Conservation (phyloP, 2,888 invertebrate species). For the Sarcophaga variegata region DNA sequence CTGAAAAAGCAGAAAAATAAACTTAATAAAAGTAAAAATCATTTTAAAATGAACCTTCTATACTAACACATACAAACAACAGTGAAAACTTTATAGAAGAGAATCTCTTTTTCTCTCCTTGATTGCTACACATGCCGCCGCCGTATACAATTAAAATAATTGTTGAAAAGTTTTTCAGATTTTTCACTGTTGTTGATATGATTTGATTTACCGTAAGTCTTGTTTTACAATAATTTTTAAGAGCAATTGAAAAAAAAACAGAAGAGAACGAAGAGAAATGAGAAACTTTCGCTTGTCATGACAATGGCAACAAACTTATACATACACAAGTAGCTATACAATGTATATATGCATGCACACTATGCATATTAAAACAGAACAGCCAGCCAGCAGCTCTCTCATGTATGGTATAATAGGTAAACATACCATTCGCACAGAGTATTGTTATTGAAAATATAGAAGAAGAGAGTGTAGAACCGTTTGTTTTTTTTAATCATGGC, state of each 20-base stretch:
- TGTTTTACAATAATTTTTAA: constrained; percentile 4
- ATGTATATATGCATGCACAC: constrained; percentile 32
- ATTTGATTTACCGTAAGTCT: constrained; percentile 64
- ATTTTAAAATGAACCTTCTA: constrained; percentile 67
- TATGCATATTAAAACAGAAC: constrained; percentile 17
- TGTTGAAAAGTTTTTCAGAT: background rate
- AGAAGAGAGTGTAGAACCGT: background rate
- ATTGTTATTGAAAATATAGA: constrained; percentile 7
- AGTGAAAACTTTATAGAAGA: background rate
- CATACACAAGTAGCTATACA: constrained; percentile 28
- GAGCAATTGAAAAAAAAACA: background rate
- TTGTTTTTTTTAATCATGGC: constrained; percentile 37
- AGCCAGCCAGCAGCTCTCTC: constrained; percentile 11
- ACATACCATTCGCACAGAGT: constrained; percentile 13
- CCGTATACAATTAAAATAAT: background rate
- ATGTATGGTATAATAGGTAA: background rate
- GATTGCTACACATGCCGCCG: background rate
- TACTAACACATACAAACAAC: background rate
- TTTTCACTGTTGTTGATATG: constrained; percentile 17
- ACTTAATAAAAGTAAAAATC: constrained; percentile 58
- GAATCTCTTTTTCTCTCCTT: too few relatives aligned
- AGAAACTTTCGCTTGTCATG: constrained; percentile 67
- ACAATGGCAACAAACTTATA: constrained; percentile 53
- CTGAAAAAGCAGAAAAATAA: constrained; percentile 63
- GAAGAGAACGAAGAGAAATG: constrained; percentile 34